Evolutionary conservation across 2,797 vertebrate species (phyloP).

Genomic region (Syncerus caffer): DNA sequence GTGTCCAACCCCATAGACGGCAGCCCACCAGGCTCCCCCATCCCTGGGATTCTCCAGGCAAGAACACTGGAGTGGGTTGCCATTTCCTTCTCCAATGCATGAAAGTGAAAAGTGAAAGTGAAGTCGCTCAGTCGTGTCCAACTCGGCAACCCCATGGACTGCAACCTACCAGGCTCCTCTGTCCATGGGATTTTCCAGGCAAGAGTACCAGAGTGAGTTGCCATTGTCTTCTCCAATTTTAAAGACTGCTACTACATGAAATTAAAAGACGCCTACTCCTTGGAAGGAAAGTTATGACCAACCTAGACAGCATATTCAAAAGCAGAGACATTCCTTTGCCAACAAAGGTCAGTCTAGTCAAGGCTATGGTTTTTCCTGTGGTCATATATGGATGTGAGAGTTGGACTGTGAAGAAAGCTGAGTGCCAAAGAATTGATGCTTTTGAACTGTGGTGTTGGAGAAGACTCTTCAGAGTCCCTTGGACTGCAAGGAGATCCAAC

Average conservation of each 20-base stretch:
- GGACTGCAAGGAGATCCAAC: too few species aligned
- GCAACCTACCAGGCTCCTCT: background rate
- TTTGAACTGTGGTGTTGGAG: too few species aligned
- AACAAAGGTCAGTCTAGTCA: too few species aligned
- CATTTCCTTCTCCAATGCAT: background rate
- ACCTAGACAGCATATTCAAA: too few species aligned
- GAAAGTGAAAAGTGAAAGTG: background rate
- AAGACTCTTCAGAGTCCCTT: too few species aligned
- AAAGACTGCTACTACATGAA: background rate
- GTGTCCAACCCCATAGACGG: accelerated
- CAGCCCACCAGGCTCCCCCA: background rate
- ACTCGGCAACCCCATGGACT: background rate
- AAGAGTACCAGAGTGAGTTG: background rate
- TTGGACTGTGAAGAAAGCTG: too few species aligned
- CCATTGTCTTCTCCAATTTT: background rate
- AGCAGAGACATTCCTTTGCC: too few species aligned
- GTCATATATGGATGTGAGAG: too few species aligned
- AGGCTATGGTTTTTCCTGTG: too few species aligned
- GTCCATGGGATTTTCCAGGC: background rate
- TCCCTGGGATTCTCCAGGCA: background rate
- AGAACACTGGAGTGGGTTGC: background rate
- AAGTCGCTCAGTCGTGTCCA: accelerated
- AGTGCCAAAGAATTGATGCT: too few species aligned
- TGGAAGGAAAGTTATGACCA: too few species aligned
- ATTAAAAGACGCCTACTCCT: too few species aligned